Conservation (phyloP, 2,113 vertebrate species). For the human (Homo sapiens) region GRCh38 chr3:24374501-24375000, state of each 20-base stretch:
- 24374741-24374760: not conserved
- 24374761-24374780: not conserved
- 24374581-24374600: not conserved
- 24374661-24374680: not conserved
- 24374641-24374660: not conserved
- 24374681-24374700: conserved; percentile 43
- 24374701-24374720: conserved; percentile 15
- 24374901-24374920: conserved; percentile 25
- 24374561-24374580: not conserved
- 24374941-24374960: conserved; percentile 75
- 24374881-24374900: conserved; percentile 10
- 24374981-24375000: conserved; percentile 66
- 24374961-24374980: conserved; percentile 61
- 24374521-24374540: not conserved
- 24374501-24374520: not conserved
- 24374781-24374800: not conserved
- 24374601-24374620: not conserved
- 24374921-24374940: conserved; percentile 9
- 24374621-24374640: not conserved
- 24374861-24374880: not conserved
- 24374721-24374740: not conserved
- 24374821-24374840: not conserved
- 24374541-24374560: not conserved
- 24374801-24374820: not conserved
- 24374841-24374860: not conserved